phyloP scores from a whole-genome alignment of 2,888 invertebrate genomes.

The Halictus quadricinctus region DNA sequence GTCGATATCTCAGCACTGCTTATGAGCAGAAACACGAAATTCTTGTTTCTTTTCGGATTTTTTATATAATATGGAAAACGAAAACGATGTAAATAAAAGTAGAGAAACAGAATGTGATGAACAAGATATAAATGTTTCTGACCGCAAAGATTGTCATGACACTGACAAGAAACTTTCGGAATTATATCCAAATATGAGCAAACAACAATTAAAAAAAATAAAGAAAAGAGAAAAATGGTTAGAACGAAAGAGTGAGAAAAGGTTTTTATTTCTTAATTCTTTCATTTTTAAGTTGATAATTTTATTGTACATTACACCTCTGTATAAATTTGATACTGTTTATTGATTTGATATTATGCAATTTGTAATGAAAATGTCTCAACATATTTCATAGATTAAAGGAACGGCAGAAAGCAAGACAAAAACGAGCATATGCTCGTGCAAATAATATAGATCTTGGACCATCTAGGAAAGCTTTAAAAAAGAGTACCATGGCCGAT shows the following conservation, averaged over 20 bases:
- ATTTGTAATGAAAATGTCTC: constrained; percentile 15
- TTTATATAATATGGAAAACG: constrained; percentile 31
- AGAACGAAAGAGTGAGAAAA: constrained; percentile 87
- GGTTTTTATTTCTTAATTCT: constrained; percentile 78
- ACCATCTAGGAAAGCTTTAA: constrained; percentile 91
- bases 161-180: constrained; percentile 21
- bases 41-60: neutral
- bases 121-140: constrained; percentile 1
- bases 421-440: constrained; percentile 87
- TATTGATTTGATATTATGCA: neutral
- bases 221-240: constrained; percentile 89
- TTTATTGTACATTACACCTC: neutral
- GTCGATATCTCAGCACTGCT: neutral
- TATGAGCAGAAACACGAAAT: constrained; percentile 2
- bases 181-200: constrained; percentile 77
- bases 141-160: constrained; percentile 5
- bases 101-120: constrained; percentile 10
- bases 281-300: constrained; percentile 14
- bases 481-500: constrained; percentile 88
- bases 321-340: neutral
- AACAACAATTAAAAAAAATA: constrained; percentile 88
- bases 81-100: constrained; percentile 18
- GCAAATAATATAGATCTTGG: constrained; percentile 89
- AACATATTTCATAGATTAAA: constrained; percentile 81
- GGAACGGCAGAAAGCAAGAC: constrained; percentile 89